Conservation (phyloP, 1,140 invertebrate genomes). For the Ptiloglossa arizonensis region DNA sequence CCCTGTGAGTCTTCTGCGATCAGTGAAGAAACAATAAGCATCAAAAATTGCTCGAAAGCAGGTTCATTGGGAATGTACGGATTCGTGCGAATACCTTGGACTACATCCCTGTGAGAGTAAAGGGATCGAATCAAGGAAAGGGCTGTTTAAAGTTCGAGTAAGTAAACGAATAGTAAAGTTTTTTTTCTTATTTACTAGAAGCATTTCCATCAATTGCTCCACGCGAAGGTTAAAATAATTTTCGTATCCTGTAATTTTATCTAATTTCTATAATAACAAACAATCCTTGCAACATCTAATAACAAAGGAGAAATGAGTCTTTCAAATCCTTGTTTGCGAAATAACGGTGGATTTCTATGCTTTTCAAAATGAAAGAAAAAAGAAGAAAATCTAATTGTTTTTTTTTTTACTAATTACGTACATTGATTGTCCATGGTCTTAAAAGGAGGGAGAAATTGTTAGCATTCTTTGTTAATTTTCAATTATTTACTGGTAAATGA, state of each 20-base stretch:
- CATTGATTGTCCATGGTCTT: too few relatives aligned
- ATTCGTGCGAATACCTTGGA: conserved; percentile 4
- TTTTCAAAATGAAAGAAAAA: too few relatives aligned
- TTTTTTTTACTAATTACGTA: too few relatives aligned
- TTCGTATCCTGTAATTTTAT: not conserved
- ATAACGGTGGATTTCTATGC: not conserved
- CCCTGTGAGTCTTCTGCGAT: not conserved
- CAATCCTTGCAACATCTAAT: not conserved
- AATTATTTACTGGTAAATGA: too few relatives aligned
- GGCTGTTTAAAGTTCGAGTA: conserved; percentile 18
- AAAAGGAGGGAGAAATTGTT: too few relatives aligned
- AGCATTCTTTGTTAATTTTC: too few relatives aligned
- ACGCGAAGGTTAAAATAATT: not conserved
- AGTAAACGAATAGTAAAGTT: not conserved
- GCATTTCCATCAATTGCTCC: not conserved
- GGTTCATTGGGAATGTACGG: conserved; percentile 24
- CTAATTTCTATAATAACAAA: not conserved
- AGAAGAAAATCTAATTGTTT: too few relatives aligned
- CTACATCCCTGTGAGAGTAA: conserved; percentile 6
- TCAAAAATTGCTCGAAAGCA: conserved; percentile 14
- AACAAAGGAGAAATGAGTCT: not conserved
- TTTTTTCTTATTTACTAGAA: not conserved
- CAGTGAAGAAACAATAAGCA: not conserved
- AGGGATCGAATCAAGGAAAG: conserved; percentile 7
- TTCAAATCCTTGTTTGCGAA: not conserved